Evolutionary conservation across 2,113 vertebrate genomes (phyloP), one percentile per base, ranked within the genome.

Genomic region (Calonectris borealis): DNA sequence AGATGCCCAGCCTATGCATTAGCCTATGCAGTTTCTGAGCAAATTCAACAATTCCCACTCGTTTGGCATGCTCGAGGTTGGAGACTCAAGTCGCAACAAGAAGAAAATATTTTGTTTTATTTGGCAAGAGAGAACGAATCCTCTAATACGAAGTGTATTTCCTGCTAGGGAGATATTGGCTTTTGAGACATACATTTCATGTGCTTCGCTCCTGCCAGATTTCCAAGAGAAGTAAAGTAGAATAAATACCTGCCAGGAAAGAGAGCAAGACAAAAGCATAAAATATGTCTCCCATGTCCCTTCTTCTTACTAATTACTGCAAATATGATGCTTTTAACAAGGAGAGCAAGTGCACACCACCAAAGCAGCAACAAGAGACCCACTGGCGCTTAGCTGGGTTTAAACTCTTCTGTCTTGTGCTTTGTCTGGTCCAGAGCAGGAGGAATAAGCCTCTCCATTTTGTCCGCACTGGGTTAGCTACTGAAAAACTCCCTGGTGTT

Each of bases 101-200:
- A 92, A 94, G 64, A 96, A 96, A 94, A 91, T 64, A 92, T 84
- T 84, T 96, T 95, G 62, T 73, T 97, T 96, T 83, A 65, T 84
- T 65, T 97, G 92, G 93, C 92, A 86, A 79, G 57, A 68, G 31
- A n/a, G 54, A 65, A 81, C 5, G n/a, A 91, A 52, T 93, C 71
- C 19, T 71, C 72, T 92, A 88, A 88, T 16, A 83, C 0, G 0
- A 78, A 93, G 51, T 1, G 0, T 60, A 77, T 94, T 96, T 96
- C 92, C 83, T 77, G 81, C 46, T 49, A 61, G 51, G 60, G 29
- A 95, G 58, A 40, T 60, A 61, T 2, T 16, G 61, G 60, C 68
- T 93, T 90, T 77, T 71, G 32, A 91, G 78, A 70, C 65, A 51
- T 18, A 55, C 7, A 21, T 76, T 80, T 93, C 82, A 64, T 85